A percentile compares a stretch with the other conserved stretches of the same genome.
phyloP scores from a whole-genome alignment of 2,113 vertebrate genomes.

The Pelobates fuscus region DNA sequence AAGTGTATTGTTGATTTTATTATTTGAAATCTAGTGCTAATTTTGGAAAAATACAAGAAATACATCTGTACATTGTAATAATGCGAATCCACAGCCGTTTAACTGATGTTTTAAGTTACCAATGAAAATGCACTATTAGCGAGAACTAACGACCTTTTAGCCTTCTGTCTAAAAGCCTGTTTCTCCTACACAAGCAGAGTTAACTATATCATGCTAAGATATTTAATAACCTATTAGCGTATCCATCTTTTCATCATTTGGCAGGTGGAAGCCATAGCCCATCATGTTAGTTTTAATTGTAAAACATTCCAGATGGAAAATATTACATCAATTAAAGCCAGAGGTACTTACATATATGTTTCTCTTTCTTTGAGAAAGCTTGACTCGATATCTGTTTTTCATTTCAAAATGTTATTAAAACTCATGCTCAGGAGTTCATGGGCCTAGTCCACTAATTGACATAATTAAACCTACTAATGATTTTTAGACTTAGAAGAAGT shows the following conservation, averaged over 20 bases:
- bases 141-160: constrained; percentile 71
- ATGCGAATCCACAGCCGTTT: neutral
- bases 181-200: constrained; percentile 68
- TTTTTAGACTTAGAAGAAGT: constrained; percentile 97
- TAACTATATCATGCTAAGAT: constrained; percentile 72
- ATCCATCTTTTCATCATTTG: constrained; percentile 98
- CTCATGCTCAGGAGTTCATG: constrained; percentile 94
- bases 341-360: constrained; percentile 92
- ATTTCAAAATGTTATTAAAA: constrained; percentile 99
- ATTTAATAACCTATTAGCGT: constrained; percentile 95
- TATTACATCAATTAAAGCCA: constrained; percentile 96
- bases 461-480: constrained; percentile 97
- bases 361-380: constrained; percentile 81
- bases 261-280: constrained; percentile 99
- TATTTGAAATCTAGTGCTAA: constrained; percentile 16
- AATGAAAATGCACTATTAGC: constrained; percentile 69
- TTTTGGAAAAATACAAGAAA: constrained; percentile 5
- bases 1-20: too few relatives aligned
- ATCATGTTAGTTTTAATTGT: constrained; percentile 99
- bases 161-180: constrained; percentile 69
- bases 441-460: constrained; percentile 96
- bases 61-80: neutral
- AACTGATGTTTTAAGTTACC: constrained; percentile 61
- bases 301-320: constrained; percentile 99
- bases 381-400: constrained; percentile 98